Percentiles rank a stretch among this genome's conserved stretches.
Evolutionary conservation across 2,797 vertebrate genomes (phyloP).

Genomic region (Eurystomus glaucurus): DNA sequence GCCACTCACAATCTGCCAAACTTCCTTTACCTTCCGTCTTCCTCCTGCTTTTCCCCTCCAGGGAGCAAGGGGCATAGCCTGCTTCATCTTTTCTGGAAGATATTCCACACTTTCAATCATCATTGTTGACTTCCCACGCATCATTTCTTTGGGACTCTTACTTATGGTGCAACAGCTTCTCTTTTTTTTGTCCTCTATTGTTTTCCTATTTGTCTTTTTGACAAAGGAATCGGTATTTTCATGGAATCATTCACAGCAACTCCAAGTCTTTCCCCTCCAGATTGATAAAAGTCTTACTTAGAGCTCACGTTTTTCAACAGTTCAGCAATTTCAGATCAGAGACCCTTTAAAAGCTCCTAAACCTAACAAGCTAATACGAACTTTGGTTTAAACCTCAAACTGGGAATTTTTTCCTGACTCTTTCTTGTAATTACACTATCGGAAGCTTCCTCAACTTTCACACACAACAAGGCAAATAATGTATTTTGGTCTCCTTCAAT

Average conservation of each 20-base stretch:
- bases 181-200: neutral
- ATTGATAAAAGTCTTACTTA: accelerated
- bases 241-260: neutral
- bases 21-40: neutral
- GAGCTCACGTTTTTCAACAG: neutral
- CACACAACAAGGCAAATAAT: neutral
- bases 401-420: neutral
- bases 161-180: neutral
- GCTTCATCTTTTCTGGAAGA: neutral
- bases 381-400: neutral
- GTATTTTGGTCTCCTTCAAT: neutral
- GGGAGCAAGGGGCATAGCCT: neutral
- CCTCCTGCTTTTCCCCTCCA: neutral
- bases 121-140: neutral
- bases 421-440: neutral
- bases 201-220: neutral
- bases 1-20: neutral
- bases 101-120: neutral
- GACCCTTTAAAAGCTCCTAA: neutral
- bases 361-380: neutral
- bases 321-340: neutral
- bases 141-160: neutral
- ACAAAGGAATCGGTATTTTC: neutral
- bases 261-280: neutral
- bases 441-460: neutral